Base-by-base conservation (phyloP, 2,888 invertebrate species). In the Ichneumon xanthorius region DNA sequence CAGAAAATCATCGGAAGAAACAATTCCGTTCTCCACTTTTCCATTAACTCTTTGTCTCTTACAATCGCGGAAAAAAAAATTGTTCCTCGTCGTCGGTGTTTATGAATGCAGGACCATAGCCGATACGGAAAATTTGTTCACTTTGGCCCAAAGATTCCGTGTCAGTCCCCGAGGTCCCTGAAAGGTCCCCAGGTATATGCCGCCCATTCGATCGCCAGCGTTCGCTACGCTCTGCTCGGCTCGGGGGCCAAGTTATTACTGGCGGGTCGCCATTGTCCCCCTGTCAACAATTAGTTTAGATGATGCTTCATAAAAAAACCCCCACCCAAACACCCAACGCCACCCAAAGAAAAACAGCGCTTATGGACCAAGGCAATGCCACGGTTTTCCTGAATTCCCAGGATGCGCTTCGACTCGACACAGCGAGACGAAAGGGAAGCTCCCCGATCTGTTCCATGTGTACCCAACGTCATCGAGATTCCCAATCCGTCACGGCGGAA, bases 281-380 rank as follows among this genome's bases (percentile, higher is more conserved):
- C 91, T 92, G 92, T 92, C 92, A 92, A 92, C 93, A 92, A 93
- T 92, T 92, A 91, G 90, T 93, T 91, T 89, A 90, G 90, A 93
- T 92, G 93, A 93, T 92, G 89, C 90, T 90, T 90, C 90, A 89
- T 90, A 26, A 33, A n/a, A 30, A 87, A 88, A 90, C 86, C 26
- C 26, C 26, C 45, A 11, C 22, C 22, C 16, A 26, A 75, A 11
- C 30, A 11, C 30, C 2, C 48, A 77, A 77, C 77, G 48, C 45
- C 67, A 84, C 67, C 77, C 63, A 63, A 72, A 63, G n/a, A 37
- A 82, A 65, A 67, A 73, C 71, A 58, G 63, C 19, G 40, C 40
- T n/a, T n/a, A 6, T 50, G 65, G 33, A 73, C 26, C 26, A 26
- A 50, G 9, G 26, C 26, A n/a, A 33, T 45, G 40, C 19, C n/a